These are phyloP conservation scores for Drosophila acutilabella DNA, from an alignment of 2,888 invertebrate genomes.

Conservation along the genomic window DNA sequence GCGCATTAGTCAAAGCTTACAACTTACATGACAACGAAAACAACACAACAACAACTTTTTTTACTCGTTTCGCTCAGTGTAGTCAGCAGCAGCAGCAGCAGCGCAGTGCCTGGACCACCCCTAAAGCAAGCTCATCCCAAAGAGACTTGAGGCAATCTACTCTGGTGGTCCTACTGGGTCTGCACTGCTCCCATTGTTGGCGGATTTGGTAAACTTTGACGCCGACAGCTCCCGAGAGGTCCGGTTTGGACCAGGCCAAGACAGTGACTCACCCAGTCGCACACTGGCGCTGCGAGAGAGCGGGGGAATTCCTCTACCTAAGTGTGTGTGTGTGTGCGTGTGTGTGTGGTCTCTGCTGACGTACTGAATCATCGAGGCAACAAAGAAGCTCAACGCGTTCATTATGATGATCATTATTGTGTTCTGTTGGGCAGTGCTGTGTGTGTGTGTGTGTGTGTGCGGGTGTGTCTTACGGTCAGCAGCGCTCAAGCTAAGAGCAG, in stretches of 20 bases:
- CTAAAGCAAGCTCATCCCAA: conserved; percentile 49
- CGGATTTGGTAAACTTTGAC: conserved; percentile 73
- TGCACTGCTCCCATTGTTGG: conserved; percentile 57
- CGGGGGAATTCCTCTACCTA: conserved; percentile 68
- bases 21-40: conserved; percentile 4
- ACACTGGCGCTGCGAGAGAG: conserved; percentile 36
- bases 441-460: conserved; percentile 61
- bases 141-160: conserved; percentile 21
- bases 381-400: conserved; percentile 9
- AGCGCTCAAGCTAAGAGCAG: neutral
- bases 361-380: conserved; percentile 73
- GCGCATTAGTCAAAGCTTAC: conserved; percentile 16
- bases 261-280: conserved; percentile 58
- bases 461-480: conserved; percentile 77
- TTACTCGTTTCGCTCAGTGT: conserved; percentile 59
- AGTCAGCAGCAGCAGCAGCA: conserved; percentile 64
- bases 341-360: conserved; percentile 73
- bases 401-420: conserved; percentile 52
- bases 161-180: conserved; percentile 62
- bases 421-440: conserved; percentile 62
- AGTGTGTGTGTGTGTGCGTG: conserved; percentile 34
- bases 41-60: conserved; percentile 14
- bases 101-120: conserved; percentile 69
- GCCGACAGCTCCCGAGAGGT: conserved; percentile 44
- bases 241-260: conserved; percentile 7